Percentiles rank a stretch among this genome's conserved stretches.
Evolutionary conservation across 2,113 vertebrate genomes (phyloP).

Genomic region (Caracal caracal): DNA sequence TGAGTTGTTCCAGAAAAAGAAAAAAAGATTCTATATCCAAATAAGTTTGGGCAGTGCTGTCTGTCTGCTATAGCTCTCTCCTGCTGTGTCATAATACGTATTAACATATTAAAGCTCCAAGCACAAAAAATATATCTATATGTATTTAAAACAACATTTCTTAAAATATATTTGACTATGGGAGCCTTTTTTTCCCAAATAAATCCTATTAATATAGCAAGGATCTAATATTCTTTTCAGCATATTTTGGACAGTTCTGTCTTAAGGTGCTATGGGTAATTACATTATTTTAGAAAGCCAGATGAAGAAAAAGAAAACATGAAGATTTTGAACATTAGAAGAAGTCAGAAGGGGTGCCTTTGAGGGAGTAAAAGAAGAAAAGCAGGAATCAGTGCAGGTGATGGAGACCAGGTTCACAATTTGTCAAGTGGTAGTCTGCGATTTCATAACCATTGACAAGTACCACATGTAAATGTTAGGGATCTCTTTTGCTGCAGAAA

Average conservation of each 20-base stretch:
- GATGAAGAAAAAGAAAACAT: neutral
- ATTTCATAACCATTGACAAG: neutral
- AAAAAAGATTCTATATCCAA: neutral
- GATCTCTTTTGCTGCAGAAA: neutral
- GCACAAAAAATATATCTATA: neutral
- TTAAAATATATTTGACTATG: neutral
- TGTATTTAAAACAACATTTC: neutral
- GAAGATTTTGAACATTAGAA: neutral
- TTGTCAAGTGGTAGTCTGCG: neutral
- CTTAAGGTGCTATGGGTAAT: neutral
- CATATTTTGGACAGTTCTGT: neutral
- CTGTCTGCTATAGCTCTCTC: neutral
- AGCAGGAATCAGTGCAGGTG: neutral
- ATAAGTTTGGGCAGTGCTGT: neutral
- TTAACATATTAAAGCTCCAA: neutral
- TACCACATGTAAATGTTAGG: neutral
- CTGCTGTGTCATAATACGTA: neutral
- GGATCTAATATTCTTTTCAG: neutral
- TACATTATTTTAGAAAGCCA: slow-evolving; percentile 1
- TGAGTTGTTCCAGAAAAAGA: neutral
- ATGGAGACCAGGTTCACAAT: neutral
- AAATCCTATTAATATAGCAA: neutral
- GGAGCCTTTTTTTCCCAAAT: neutral
- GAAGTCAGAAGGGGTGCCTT: neutral
- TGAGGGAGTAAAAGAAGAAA: neutral